These are phyloP conservation scores for Arremon aurantiirostris DNA, from an alignment of 2,797 vertebrate species.

Conservation along the genomic window DNA sequence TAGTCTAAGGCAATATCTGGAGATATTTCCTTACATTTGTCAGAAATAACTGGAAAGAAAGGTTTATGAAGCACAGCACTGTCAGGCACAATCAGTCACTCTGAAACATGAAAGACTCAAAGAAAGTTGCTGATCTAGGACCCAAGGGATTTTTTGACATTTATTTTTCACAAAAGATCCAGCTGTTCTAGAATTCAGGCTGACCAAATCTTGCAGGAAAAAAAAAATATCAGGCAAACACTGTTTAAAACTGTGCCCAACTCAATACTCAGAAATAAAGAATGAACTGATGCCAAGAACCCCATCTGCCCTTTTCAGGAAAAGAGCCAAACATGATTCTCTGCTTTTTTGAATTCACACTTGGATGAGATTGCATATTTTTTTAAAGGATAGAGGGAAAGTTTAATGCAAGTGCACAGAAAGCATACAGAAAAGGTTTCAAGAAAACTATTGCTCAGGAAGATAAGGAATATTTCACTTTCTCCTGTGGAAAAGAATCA, in stretches of 20 bases:
- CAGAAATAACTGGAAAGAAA: neutral
- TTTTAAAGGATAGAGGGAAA: neutral
- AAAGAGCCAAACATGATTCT: neutral
- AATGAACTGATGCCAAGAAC: neutral
- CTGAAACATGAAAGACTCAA: neutral
- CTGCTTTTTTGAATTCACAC: neutral
- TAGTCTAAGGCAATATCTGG: neutral
- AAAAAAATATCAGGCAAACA: neutral
- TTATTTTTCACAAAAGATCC: constrained; percentile 6
- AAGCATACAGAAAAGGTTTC: neutral
- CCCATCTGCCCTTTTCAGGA: constrained; percentile 20
- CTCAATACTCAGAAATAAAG: neutral
- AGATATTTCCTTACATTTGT: neutral
- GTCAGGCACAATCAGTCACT: neutral
- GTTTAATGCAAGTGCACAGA: neutral
- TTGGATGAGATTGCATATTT: neutral
- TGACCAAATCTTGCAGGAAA: neutral
- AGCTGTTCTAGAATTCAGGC: constrained; percentile 4
- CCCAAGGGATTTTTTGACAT: neutral
- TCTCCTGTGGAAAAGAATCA: neutral
- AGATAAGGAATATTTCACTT: neutral
- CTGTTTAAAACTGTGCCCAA: neutral
- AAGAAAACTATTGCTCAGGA: neutral
- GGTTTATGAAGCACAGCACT: neutral
- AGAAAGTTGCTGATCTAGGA: constrained; percentile 5